Evolutionary conservation across 2,888 invertebrate species (phyloP), one percentile per base, ranked within the genome.

Genomic region (Lithosia quadra): DNA sequence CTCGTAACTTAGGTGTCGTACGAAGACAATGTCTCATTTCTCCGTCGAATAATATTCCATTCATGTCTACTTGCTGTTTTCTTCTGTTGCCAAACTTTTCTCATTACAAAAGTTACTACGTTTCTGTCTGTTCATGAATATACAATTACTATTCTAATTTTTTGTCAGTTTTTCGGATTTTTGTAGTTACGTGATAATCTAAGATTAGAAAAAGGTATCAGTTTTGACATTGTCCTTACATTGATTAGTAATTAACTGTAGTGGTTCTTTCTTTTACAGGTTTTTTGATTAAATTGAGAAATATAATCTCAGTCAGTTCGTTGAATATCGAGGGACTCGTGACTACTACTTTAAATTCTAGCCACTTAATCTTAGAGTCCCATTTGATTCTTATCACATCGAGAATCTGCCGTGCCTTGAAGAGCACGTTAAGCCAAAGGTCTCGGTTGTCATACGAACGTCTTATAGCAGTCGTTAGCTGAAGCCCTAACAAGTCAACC

Each of bases 31-130:
- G 22, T 71, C 39, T 65, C 66, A 74, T 74, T 70, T 67, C 65
- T 69, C 53, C 22, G 58, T 36, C 72, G 71, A 81, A 79, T 78
- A 74, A 72, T 63, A 77, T 80, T 80, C 66, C 49, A 69, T 77
- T 72, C 72, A 56, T 67, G 63, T 65, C 68, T 72, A 66, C 72
- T 73, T 79, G 61, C 53, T 76, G 67, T 69, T 68, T 70, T 76
- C 70, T 70, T 69, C 75, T 56, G 61, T 65, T 62, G 57, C 49
- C 59, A 22, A 82, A 83, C 73, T 82, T 83, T 82, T 82, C 79
- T 82, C 80, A 83, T 82, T 77, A 79, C 75, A 83, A 74, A 78
- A 78, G 78, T 75, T 76, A 73, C 74, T 78, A 70, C 63, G 69
- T 69, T 65, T 65, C 58, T 69, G 57, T 65, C 61, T 66, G 65